Evolutionary conservation across 2,113 vertebrate species (phyloP), one percentile per base, ranked within the genome.

Genomic region (Isurus oxyrinchus): DNA sequence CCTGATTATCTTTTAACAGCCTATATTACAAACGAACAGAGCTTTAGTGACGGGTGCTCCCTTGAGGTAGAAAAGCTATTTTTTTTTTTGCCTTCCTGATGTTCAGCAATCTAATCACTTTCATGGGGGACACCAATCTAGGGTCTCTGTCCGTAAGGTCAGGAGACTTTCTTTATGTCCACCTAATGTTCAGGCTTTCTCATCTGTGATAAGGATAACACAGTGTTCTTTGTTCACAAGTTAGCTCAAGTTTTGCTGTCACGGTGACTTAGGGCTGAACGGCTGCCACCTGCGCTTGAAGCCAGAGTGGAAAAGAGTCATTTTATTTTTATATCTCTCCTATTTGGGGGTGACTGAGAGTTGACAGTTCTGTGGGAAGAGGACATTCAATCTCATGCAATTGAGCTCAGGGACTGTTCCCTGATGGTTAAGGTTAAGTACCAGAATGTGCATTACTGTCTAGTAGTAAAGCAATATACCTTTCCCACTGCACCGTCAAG

Each of bases 1-100:
- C n/a, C n/a, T 66, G 57, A 95, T 69, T 66, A 66, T 95, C 93
- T 95, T 67, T 94, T 88, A 88, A 19, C 44, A 88, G 44, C 49
- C 86, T 49, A 88, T 88, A 88, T 55, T n/a, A 25, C 55, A 90
- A 57, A 55, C 27, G 27, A 91, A 59, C 10, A 59, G 25, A 61
- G 55, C 31, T 35, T 91, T 91, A 59, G 55, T 88, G 86, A 88
- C 86, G 25, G 53, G 10, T 55, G 25, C 10, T 91, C 88, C 53
- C 27, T 35, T 8, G 55, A 91, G 55, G 55, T 59, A 14, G 25
- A 11, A 88, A 55, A 55, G 8, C 53, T 35, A 53, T 59, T 59
- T 59, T 59, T 35, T 59, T 93, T 93, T 49, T 49, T 49, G 57
- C 21, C 14, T 40, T 61, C 57, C n/a, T 19, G 35, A 40, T n/a